Conservation (phyloP, 2,113 vertebrate genomes). For the Heterotis niloticus region DNA sequence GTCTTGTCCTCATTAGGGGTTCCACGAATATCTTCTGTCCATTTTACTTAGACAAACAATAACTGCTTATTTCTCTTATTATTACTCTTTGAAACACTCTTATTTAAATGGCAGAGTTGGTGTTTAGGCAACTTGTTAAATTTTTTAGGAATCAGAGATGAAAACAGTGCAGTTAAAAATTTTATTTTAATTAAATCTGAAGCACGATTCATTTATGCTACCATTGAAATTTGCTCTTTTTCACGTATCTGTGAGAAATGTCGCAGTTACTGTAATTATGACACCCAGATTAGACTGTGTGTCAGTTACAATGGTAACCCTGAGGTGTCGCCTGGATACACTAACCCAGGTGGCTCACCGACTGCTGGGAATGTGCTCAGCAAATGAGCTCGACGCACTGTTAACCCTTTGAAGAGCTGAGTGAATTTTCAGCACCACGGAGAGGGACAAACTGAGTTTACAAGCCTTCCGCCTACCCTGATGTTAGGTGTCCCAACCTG, state of each 20-base stretch:
- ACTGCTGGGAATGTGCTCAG: background rate
- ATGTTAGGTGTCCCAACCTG: too few relatives aligned
- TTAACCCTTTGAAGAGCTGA: background rate
- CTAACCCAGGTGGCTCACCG: background rate
- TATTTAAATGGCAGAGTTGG: background rate
- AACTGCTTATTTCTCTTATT: background rate
- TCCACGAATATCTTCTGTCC: background rate
- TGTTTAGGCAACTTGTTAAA: background rate
- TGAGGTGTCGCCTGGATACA: background rate
- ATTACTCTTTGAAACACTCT: background rate
- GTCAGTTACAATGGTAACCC: background rate
- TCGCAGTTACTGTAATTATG: background rate
- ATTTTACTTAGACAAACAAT: background rate
- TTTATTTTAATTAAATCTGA: background rate
- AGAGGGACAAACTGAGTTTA: slow-evolving; percentile 43
- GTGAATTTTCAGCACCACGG: slow-evolving; percentile 58
- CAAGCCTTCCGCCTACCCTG: background rate
- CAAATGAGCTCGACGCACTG: background rate
- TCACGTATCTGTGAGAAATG: background rate
- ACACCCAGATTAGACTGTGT: background rate
- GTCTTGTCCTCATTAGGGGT: background rate
- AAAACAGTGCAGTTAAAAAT: background rate
- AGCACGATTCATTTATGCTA: background rate
- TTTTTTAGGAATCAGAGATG: background rate
- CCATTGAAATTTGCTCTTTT: background rate